Evolutionary conservation across 1,140 invertebrate species (phyloP), one percentile per base, ranked within the genome.

Genomic region (Monochamus saltuarius): DNA sequence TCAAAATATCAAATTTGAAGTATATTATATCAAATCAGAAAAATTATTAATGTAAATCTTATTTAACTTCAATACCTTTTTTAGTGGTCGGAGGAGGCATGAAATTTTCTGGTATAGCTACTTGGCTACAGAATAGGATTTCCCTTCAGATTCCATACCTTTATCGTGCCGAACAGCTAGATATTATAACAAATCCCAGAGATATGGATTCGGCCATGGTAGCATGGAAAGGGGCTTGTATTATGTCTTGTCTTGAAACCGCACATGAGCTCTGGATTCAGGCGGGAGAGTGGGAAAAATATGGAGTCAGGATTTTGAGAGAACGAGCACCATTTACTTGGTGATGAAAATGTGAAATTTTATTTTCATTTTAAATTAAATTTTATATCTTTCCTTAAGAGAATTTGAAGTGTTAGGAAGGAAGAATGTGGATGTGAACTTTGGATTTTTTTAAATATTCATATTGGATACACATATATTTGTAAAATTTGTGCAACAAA

Each of bases 181-280:
- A 93, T 76, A 89, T 93, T 40, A 88, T 92, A 54, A 91, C 87
- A 0, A 84, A 86, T 56, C 88, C 88, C 0, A 91, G 97, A 77
- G 94, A 97, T 69, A 90, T 95, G 80, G 94, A 97, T 78, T 89
- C 93, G 1, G 84, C 88, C 16, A 89, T 92, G 77, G 90, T 90
- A 0, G 83, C 90, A 0, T 97, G 95, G 95, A 97, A 97, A 78
- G 95, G 95, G 8, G 95, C 94, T 2, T 88, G 92, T 2, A 90
- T 98, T 11, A 87, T 97, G 84, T 92, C 91, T 2, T 94, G 92
- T 78, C 75, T 94, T 42, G 95, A 98, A 77, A 93, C 94, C 0
- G 91, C 93, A 0, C 89, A 93, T 62, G 95, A 98, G 78, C 77
- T 98, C 1, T 98, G 95, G 94, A 95, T 98, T 46, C 83, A 83